A percentile compares a stretch with the other conserved stretches of the same genome.
These are phyloP conservation scores for Melanotus villosus DNA, from an alignment of 2,888 invertebrate genomes.

Conservation along the genomic window DNA sequence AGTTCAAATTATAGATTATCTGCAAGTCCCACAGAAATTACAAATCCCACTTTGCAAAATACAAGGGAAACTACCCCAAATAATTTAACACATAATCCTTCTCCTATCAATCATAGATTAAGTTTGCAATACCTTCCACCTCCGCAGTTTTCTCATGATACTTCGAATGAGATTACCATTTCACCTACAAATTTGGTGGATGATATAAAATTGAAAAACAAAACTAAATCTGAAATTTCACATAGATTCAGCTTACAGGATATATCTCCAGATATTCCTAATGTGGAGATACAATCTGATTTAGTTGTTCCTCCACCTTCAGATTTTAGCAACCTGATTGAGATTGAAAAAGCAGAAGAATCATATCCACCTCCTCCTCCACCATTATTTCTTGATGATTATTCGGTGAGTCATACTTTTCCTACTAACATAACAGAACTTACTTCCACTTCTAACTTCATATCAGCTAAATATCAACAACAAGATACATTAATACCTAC, in stretches of 20 bases:
- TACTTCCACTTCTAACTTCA: too few relatives aligned
- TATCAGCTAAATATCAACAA: too few relatives aligned
- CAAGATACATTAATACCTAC: too few relatives aligned
- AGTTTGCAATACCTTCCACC: conserved; percentile 1
- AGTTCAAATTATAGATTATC: conserved; percentile 12
- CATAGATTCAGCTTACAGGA: conserved; percentile 31
- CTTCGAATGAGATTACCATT: too few relatives aligned
- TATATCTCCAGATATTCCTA: conserved; percentile 28
- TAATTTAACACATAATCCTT: neutral
- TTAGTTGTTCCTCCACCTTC: conserved; percentile 44
- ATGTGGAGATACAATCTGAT: conserved; percentile 2
- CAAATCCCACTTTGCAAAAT: neutral
- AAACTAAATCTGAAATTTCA: too few relatives aligned
- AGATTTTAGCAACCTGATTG: conserved; percentile 32
- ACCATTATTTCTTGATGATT: conserved; percentile 15
- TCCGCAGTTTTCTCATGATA: too few relatives aligned
- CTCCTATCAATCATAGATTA: neutral
- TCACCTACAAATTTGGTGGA: too few relatives aligned
- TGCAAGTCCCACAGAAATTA: neutral
- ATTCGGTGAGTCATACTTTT: neutral
- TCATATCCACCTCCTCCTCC: conserved; percentile 4
- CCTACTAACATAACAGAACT: too few relatives aligned
- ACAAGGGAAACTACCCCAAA: neutral
- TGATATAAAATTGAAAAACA: neutral
- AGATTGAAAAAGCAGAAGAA: neutral